Conservation (phyloP, 2,888 invertebrate genomes). For the Chloromyia formosa region DNA sequence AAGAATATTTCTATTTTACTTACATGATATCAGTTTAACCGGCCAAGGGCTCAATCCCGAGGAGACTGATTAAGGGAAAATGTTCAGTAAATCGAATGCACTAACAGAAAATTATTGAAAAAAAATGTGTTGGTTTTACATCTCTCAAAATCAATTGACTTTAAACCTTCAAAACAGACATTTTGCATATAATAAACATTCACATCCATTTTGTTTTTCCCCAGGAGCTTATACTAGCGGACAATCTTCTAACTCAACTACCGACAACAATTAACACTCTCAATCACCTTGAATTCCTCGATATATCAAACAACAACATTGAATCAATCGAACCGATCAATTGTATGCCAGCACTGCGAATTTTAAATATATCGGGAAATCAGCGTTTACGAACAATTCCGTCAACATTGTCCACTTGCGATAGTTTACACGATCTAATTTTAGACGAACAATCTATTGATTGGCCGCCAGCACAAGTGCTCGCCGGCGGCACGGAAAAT, state of each 20-base stretch:
- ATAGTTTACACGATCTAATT: conserved; percentile 70
- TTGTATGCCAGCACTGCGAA: conserved; percentile 68
- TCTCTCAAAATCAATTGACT: too few species aligned
- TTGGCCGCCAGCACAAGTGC: conserved; percentile 73
- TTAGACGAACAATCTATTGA: conserved; percentile 71
- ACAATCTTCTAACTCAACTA: conserved; percentile 75
- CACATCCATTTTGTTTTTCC: conserved; percentile 25
- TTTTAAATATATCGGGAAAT: conserved; percentile 72
- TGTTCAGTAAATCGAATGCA: too few species aligned
- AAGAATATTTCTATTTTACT: too few species aligned
- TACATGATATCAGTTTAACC: too few species aligned
- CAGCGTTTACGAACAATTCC: conserved; percentile 70
- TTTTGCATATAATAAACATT: too few species aligned
- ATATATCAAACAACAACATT: conserved; percentile 77
- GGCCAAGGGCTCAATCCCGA: too few species aligned
- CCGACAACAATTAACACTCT: conserved; percentile 75
- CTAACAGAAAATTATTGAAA: too few species aligned
- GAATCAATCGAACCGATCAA: conserved; percentile 61
- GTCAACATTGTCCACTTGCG: conserved; percentile 72
- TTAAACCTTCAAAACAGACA: too few species aligned
- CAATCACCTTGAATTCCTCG: conserved; percentile 71
- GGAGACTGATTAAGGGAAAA: too few species aligned
- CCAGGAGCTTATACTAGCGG: conserved; percentile 77
- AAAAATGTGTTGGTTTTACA: too few species aligned
- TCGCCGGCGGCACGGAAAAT: conserved; percentile 69